Evolutionary conservation across 92 coral and sea anemone species (phyloP).

Genomic region (Porites divaricata): DNA sequence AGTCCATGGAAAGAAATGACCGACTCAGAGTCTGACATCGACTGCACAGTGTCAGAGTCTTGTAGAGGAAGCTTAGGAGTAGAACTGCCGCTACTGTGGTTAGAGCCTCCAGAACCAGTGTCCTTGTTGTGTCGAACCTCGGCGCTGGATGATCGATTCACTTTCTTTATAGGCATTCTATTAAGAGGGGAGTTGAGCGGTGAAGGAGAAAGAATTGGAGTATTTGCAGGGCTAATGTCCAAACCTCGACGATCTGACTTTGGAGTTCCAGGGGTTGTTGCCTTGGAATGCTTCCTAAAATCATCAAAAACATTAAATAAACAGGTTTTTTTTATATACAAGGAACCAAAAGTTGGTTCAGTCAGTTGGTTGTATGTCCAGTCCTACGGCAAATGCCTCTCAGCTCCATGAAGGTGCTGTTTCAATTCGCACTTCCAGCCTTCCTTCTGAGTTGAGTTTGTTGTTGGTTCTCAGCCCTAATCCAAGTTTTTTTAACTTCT

Average conservation of each 20-base stretch:
- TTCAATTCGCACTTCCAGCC: too few species aligned
- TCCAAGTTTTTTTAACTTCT: too few species aligned
- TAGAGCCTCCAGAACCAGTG: conserved; percentile 59
- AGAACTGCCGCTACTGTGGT: conserved; percentile 70
- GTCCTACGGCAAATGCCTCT: too few species aligned
- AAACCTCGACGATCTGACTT: conserved; percentile 28
- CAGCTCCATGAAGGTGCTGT: too few species aligned
- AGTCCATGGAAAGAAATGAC: conserved; percentile 39
- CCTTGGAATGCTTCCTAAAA: conserved; percentile 45
- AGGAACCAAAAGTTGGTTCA: conserved; percentile 3
- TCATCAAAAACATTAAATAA: neutral
- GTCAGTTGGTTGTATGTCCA: too few species aligned
- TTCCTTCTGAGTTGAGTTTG: too few species aligned
- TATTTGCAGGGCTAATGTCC: conserved; percentile 26
- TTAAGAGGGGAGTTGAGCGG: conserved; percentile 52
- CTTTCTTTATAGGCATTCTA: conserved; percentile 42
- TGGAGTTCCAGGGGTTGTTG: conserved; percentile 29
- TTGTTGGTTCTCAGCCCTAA: too few species aligned
- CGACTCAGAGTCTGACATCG: conserved; percentile 64
- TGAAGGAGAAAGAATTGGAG: conserved; percentile 26
- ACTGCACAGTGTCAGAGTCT: conserved; percentile 30
- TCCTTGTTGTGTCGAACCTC: conserved; percentile 41
- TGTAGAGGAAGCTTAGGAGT: conserved; percentile 67
- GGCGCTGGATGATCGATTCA: conserved; percentile 53
- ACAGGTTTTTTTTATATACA: neutral